Percentiles rank a stretch among this genome's conserved stretches.
phyloP scores from a whole-genome alignment of 2,888 invertebrate species.

The Amiota minor region DNA sequence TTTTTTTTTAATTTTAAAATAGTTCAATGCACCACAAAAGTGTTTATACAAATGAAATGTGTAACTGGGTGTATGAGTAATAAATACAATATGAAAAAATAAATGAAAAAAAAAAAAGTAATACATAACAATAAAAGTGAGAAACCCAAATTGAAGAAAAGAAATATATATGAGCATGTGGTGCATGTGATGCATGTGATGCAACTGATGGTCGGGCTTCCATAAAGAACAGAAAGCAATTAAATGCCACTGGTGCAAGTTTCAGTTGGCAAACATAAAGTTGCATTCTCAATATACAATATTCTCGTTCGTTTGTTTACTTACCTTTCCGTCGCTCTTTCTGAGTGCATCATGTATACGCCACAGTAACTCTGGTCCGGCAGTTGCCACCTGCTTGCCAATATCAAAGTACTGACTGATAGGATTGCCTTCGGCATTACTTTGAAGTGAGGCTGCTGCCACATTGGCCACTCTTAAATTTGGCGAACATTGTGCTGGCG shows the following conservation, averaged over 20 bases:
- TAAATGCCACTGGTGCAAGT: neutral
- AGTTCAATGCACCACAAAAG: too few relatives aligned
- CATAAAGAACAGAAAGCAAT: neutral
- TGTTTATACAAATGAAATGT: too few relatives aligned
- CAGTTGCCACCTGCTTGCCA: constrained; percentile 84
- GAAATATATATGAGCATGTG: neutral
- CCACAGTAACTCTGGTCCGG: constrained; percentile 94
- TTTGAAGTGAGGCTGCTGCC: constrained; percentile 73
- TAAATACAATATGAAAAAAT: neutral
- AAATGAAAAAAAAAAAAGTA: neutral
- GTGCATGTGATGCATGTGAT: too few relatives aligned
- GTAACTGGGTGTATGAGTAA: too few relatives aligned
- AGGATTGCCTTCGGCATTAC: constrained; percentile 83
- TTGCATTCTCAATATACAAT: too few relatives aligned
- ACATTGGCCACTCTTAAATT: constrained; percentile 79
- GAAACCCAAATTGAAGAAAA: neutral
- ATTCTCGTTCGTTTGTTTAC: constrained; percentile 54
- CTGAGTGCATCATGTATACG: constrained; percentile 91
- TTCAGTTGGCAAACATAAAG: too few relatives aligned
- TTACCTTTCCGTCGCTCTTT: constrained; percentile 92
- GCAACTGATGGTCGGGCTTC: too few relatives aligned
- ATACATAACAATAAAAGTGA: too few relatives aligned
- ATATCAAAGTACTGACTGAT: constrained; percentile 91
- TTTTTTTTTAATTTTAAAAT: neutral
- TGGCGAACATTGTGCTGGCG: constrained; percentile 81